These are phyloP conservation scores for Chymomyza caudatula DNA, from an alignment of 2,888 invertebrate species.

Conservation along the genomic window DNA sequence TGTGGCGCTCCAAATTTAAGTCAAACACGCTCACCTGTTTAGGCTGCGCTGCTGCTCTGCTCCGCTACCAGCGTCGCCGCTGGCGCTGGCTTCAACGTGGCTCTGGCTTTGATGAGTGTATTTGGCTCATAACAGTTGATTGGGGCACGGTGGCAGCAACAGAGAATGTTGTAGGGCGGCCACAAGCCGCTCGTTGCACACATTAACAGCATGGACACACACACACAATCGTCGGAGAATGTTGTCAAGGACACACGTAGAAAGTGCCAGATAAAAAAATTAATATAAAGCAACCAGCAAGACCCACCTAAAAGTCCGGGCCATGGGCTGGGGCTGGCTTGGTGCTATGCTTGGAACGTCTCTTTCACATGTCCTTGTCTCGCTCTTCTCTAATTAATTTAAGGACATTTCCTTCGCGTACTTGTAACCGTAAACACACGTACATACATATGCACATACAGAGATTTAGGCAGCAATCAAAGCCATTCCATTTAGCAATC, in stretches of 20 bases:
- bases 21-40: constrained; percentile 16
- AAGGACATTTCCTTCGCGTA: constrained; percentile 7
- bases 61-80: constrained; percentile 2
- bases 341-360: too few relatives aligned
- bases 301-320: background rate
- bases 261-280: background rate
- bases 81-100: constrained; percentile 14
- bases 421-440: background rate
- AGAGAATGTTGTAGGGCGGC: background rate
- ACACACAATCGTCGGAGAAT: constrained; percentile 1
- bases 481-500: constrained; percentile 15
- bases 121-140: constrained; percentile 41
- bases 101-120: constrained; percentile 19
- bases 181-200: constrained; percentile 6
- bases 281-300: background rate
- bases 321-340: background rate
- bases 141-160: constrained; percentile 9
- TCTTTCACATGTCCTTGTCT: constrained; percentile 4
- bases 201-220: constrained; percentile 4
- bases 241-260: constrained; percentile 5
- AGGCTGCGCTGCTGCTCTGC: constrained; percentile 19
- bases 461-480: background rate
- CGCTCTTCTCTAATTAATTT: constrained; percentile 20
- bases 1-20: background rate
- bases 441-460: background rate